Evolutionary conservation across 2,888 invertebrate species (phyloP).

Genomic region (Limnephilus auricula): DNA sequence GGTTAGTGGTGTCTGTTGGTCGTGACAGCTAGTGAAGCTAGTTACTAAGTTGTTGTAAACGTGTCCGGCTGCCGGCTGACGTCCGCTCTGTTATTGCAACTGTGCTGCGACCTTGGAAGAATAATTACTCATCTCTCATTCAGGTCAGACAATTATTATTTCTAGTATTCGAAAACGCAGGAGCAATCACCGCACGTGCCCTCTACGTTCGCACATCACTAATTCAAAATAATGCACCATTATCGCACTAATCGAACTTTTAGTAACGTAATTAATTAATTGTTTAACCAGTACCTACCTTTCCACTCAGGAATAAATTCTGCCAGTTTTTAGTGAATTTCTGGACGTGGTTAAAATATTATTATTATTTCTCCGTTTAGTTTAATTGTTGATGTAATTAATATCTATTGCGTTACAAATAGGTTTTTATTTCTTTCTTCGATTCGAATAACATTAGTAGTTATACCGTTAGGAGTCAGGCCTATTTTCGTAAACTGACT

Average conservation of each 20-base stretch:
- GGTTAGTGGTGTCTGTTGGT: too few relatives aligned
- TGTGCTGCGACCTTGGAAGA: constrained; percentile 9
- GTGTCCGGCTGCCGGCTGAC: constrained; percentile 5
- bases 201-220: not conserved
- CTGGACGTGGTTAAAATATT: not conserved
- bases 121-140: constrained; percentile 17
- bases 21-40: too few relatives aligned
- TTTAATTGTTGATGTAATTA: not conserved
- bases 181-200: not conserved
- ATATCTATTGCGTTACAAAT: not conserved
- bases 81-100: not conserved
- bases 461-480: constrained; percentile 24
- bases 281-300: not conserved
- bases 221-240: constrained; percentile 11
- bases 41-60: constrained; percentile 20
- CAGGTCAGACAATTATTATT: constrained; percentile 32
- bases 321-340: not conserved
- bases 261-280: not conserved
- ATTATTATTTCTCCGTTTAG: not conserved
- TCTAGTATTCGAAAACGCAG: not conserved
- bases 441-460: not conserved
- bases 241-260: not conserved
- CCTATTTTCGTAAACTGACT: not conserved
- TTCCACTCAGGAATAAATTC: not conserved
- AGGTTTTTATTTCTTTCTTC: not conserved